These are phyloP conservation scores for Saccostrea echinata DNA, from an alignment of 1,140 invertebrate genomes.

Conservation along the genomic window DNA sequence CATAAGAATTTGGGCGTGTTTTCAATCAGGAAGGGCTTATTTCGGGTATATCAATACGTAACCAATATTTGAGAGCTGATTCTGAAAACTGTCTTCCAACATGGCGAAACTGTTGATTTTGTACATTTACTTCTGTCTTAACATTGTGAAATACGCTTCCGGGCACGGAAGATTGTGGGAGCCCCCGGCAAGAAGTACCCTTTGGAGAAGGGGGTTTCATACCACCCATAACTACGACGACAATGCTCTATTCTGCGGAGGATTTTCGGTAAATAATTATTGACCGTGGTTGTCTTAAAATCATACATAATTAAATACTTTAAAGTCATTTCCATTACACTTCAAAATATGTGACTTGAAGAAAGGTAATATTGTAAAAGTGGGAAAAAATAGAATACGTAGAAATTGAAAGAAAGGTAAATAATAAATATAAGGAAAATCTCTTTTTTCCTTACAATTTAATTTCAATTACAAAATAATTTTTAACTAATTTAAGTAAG, in stretches of 20 bases:
- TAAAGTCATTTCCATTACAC: too few relatives aligned
- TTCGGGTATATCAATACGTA: not conserved
- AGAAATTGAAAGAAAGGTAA: too few relatives aligned
- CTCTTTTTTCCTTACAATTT: too few relatives aligned
- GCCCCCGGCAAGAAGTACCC: constrained; percentile 92
- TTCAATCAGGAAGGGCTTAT: not conserved
- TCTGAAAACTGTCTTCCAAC: not conserved
- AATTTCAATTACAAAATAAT: too few relatives aligned
- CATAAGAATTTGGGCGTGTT: constrained; percentile 11
- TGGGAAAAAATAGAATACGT: too few relatives aligned
- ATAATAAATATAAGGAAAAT: too few relatives aligned
- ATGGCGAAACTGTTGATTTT: not conserved
- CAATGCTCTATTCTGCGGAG: constrained; percentile 91
- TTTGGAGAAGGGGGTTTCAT: constrained; percentile 95
- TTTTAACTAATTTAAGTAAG: too few relatives aligned
- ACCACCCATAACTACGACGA: constrained; percentile 96
- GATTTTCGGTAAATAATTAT: constrained; percentile 82
- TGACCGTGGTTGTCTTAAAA: too few relatives aligned
- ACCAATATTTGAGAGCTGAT: not conserved
- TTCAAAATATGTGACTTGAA: too few relatives aligned
- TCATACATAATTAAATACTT: too few relatives aligned
- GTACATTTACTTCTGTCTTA: not conserved
- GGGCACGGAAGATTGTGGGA: constrained; percentile 92
- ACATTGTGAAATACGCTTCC: not conserved
- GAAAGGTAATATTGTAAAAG: too few relatives aligned